These are phyloP conservation scores for Pterois miles DNA, from an alignment of 2,797 vertebrate genomes.

Conservation along the genomic window DNA sequence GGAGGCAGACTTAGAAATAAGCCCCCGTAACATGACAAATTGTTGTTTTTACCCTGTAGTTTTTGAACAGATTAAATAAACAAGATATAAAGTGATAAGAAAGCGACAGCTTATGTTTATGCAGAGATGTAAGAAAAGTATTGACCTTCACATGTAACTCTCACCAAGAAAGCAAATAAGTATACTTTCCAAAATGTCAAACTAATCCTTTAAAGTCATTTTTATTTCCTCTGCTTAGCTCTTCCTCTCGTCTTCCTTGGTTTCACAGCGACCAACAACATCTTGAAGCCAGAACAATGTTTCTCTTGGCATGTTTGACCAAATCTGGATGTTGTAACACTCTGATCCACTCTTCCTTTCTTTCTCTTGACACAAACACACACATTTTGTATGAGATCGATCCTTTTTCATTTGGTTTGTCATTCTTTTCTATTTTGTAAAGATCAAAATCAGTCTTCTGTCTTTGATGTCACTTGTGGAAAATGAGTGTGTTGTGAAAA, in stretches of 20 bases:
- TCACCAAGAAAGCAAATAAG: not conserved
- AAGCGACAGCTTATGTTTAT: not conserved
- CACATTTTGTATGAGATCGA: not conserved
- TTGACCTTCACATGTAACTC: not conserved
- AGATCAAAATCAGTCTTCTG: not conserved
- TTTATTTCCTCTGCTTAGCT: not conserved
- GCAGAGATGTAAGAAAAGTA: not conserved
- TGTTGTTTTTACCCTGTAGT: not conserved
- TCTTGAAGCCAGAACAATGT: not conserved
- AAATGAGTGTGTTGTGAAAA: not conserved
- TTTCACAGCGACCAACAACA: not conserved
- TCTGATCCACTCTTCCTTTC: not conserved
- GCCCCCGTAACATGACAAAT: not conserved
- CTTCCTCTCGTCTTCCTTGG: not conserved
- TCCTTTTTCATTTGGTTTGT: not conserved
- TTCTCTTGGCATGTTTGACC: constrained; percentile 17
- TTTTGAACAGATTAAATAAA: not conserved
- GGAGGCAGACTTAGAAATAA: too few species aligned
- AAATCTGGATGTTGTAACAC: not conserved
- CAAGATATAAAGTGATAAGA: not conserved
- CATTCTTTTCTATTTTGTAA: not conserved
- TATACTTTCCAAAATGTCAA: not conserved
- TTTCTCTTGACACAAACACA: not conserved
- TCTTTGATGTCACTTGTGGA: not conserved
- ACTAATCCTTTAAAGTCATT: not conserved